Conservation (phyloP, 2,797 vertebrate genomes). For the Malurus leucopterus region DNA sequence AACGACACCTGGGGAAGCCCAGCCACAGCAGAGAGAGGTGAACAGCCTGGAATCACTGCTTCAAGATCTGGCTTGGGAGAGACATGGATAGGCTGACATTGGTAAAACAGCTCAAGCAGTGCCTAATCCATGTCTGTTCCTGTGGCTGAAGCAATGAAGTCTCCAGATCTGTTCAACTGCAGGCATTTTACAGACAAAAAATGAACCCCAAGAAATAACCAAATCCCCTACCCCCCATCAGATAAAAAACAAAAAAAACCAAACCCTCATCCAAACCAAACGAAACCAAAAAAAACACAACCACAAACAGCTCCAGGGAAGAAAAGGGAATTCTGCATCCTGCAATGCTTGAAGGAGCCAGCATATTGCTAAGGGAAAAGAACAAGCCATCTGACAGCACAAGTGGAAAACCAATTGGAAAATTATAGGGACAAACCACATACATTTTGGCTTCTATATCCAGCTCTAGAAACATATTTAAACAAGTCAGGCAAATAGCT, state of each 20-base stretch:
- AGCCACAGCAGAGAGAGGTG: rapidly evolving
- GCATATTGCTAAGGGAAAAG: not conserved
- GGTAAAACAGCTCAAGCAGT: not conserved
- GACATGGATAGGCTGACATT: not conserved
- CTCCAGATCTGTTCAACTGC: not conserved
- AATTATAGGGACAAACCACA: not conserved
- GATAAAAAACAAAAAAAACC: too few relatives aligned
- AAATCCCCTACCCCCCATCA: rapidly evolving
- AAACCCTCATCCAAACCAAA: not conserved
- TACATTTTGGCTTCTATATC: not conserved
- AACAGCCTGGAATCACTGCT: not conserved
- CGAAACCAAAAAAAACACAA: not conserved
- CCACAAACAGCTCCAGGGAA: not conserved
- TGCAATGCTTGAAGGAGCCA: not conserved
- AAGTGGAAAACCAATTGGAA: constrained; percentile 1
- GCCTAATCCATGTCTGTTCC: not conserved
- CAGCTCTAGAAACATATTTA: not conserved
- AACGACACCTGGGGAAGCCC: rapidly evolving
- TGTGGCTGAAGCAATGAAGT: not conserved
- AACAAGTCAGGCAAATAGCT: not conserved
- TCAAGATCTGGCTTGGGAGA: not conserved
- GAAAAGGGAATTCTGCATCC: not conserved
- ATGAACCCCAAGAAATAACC: not conserved
- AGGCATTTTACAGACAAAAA: not conserved
- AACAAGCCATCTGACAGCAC: not conserved